phyloP scores from a whole-genome alignment of 35 echinoderm and acorn worm species.

The Chiridota heheva region DNA sequence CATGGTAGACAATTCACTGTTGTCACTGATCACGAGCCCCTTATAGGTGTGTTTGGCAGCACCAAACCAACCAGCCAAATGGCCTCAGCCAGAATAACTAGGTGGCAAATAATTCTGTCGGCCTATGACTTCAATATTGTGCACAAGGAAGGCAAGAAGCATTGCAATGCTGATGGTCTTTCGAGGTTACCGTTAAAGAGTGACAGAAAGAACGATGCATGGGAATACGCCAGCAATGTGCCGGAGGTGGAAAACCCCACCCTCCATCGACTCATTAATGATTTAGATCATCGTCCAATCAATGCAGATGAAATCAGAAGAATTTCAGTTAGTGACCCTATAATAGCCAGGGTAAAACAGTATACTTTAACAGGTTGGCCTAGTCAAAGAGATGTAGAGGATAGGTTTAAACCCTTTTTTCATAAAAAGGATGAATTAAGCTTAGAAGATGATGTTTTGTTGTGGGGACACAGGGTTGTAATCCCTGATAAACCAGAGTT shows the following conservation, averaged over 20 bases:
- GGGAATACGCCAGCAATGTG: background rate
- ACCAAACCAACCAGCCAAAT: constrained; percentile 55
- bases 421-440: constrained; percentile 24
- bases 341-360: constrained; percentile 28
- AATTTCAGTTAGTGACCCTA: constrained; percentile 11
- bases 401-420: constrained; percentile 21
- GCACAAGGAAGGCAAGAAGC: constrained; percentile 28
- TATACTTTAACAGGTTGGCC: constrained; percentile 42
- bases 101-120: constrained; percentile 57
- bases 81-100: constrained; percentile 49
- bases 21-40: constrained; percentile 67
- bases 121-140: constrained; percentile 50
- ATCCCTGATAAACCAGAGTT: constrained; percentile 25
- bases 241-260: constrained; percentile 3
- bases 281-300: constrained; percentile 11
- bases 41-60: constrained; percentile 34
- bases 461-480: constrained; percentile 48
- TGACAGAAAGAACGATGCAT: background rate
- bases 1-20: constrained; percentile 58
- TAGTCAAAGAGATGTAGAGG: background rate
- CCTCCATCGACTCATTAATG: constrained; percentile 32
- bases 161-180: constrained; percentile 47
- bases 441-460: constrained; percentile 30
- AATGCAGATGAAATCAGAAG: constrained; percentile 7
- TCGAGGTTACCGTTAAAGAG: constrained; percentile 40